Evolutionary conservation across 2,113 vertebrate genomes (phyloP).

Genomic region (Tonatia bakeri): DNA sequence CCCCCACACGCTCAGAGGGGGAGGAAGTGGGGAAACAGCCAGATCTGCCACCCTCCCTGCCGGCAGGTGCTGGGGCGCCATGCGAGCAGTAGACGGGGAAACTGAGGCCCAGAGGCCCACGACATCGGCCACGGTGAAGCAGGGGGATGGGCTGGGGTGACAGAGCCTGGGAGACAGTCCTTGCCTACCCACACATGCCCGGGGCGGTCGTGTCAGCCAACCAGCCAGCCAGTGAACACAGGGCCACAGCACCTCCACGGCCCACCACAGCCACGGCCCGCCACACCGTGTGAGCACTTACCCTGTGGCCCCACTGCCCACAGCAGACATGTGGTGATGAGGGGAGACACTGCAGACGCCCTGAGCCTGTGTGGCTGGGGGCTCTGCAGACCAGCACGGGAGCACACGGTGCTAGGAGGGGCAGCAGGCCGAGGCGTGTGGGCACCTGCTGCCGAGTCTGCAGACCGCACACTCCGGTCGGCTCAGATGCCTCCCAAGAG

Average conservation of each 20-base stretch:
- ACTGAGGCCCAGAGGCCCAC: neutral
- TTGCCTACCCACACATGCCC: neutral
- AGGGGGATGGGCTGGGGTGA: neutral
- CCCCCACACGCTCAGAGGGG: neutral
- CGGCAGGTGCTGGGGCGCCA: neutral
- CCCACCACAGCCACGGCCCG: neutral
- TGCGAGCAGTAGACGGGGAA: neutral
- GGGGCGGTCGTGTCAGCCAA: neutral
- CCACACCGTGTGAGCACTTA: accelerated
- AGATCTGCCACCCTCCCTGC: neutral
- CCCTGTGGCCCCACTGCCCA: neutral
- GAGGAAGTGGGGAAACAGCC: neutral
- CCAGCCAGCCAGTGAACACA: neutral
- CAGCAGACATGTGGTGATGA: accelerated
- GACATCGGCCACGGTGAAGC: neutral
- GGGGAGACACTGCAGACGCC: neutral
- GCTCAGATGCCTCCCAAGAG: neutral
- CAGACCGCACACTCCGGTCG: neutral
- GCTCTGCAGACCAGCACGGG: accelerated
- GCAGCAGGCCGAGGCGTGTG: neutral
- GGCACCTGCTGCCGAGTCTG: neutral
- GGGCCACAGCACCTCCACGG: neutral
- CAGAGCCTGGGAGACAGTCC: neutral
- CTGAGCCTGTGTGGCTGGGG: neutral
- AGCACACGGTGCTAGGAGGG: neutral